Evolutionary conservation across 2,113 vertebrate genomes (phyloP).

Genomic region (Stigmatopora nigra): DNA sequence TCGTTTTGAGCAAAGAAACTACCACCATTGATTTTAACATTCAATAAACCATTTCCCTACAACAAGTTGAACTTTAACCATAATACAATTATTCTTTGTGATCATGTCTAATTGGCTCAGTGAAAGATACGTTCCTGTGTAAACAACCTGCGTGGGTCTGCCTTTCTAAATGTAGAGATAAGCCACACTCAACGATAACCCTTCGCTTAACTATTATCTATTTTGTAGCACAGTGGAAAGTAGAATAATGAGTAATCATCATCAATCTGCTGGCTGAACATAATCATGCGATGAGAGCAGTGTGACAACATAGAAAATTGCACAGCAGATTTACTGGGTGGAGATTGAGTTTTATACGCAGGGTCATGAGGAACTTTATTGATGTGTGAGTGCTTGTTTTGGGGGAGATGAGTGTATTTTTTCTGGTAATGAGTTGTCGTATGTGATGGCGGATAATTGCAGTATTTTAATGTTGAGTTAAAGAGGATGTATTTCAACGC

Average conservation of each 20-base stretch:
- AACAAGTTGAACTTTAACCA: background rate
- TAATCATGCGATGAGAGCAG: slow-evolving; percentile 50
- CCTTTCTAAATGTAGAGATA: slow-evolving; percentile 30
- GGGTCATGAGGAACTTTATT: slow-evolving; percentile 20
- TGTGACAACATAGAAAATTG: slow-evolving; percentile 16
- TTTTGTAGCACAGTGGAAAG: slow-evolving; percentile 45
- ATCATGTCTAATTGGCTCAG: slow-evolving; percentile 5
- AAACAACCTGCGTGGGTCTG: slow-evolving; percentile 7
- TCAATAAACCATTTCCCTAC: background rate
- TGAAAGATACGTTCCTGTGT: slow-evolving; percentile 25
- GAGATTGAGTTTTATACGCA: slow-evolving; percentile 16
- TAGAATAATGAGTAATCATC: slow-evolving; percentile 48
- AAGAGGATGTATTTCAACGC: slow-evolving; percentile 42
- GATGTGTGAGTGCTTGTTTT: slow-evolving; percentile 14
- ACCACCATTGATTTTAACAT: background rate
- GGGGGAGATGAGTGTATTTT: slow-evolving; percentile 7
- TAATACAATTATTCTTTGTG: background rate
- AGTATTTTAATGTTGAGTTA: slow-evolving; percentile 15
- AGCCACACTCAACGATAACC: slow-evolving; percentile 31
- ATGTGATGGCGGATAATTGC: slow-evolving; percentile 51
- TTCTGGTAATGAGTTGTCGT: slow-evolving; percentile 49
- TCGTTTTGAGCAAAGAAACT: background rate
- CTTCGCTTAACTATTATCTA: slow-evolving; percentile 31
- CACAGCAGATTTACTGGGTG: slow-evolving; percentile 17
- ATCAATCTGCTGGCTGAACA: slow-evolving; percentile 52